Percentiles rank a stretch among this genome's conserved stretches.
These are phyloP conservation scores for Drosophila orena DNA, from an alignment of 1,140 invertebrate genomes.

Conservation along the genomic window DNA sequence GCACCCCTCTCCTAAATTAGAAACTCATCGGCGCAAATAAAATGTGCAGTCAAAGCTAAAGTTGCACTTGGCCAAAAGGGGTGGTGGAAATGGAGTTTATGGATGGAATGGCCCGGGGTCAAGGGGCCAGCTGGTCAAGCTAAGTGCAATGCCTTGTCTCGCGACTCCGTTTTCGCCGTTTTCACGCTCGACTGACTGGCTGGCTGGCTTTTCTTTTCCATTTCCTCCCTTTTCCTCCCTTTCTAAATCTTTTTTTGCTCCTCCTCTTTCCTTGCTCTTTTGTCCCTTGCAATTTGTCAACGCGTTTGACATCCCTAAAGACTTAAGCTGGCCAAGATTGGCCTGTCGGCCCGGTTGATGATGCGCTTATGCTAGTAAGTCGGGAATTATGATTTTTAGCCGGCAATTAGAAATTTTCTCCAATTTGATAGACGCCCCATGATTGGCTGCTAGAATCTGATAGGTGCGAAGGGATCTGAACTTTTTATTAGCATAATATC, in stretches of 20 bases:
- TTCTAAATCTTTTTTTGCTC: neutral
- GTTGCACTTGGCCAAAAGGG: slow-evolving; percentile 51
- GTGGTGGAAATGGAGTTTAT: no score
- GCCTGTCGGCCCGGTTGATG: slow-evolving; percentile 19
- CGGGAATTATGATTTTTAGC: slow-evolving; percentile 48
- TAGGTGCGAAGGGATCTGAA: neutral
- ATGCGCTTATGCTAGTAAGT: slow-evolving; percentile 47
- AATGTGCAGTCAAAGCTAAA: slow-evolving; percentile 57
- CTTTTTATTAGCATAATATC: slow-evolving; percentile 66
- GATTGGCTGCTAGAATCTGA: slow-evolving; percentile 2
- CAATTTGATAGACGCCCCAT: slow-evolving; percentile 41
- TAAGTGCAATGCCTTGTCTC: slow-evolving; percentile 79
- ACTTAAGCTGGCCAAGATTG: slow-evolving; percentile 58
- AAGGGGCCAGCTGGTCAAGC: slow-evolving; percentile 55
- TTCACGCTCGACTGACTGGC: slow-evolving; percentile 27
- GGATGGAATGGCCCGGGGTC: neutral
- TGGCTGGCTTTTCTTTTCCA: slow-evolving; percentile 10
- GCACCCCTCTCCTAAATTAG: slow-evolving; percentile 56
- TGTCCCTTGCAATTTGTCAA: slow-evolving; percentile 58
- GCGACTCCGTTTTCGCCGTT: slow-evolving; percentile 48
- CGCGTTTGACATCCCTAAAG: slow-evolving; percentile 62
- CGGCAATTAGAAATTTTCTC: slow-evolving; percentile 40
- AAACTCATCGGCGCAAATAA: slow-evolving; percentile 82
- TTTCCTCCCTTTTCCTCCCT: neutral
- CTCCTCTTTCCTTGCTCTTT: neutral